Percentiles rank a stretch among this genome's conserved stretches.
These are phyloP conservation scores for Tringa solitaria DNA, from an alignment of 2,113 vertebrate species.

Conservation along the genomic window DNA sequence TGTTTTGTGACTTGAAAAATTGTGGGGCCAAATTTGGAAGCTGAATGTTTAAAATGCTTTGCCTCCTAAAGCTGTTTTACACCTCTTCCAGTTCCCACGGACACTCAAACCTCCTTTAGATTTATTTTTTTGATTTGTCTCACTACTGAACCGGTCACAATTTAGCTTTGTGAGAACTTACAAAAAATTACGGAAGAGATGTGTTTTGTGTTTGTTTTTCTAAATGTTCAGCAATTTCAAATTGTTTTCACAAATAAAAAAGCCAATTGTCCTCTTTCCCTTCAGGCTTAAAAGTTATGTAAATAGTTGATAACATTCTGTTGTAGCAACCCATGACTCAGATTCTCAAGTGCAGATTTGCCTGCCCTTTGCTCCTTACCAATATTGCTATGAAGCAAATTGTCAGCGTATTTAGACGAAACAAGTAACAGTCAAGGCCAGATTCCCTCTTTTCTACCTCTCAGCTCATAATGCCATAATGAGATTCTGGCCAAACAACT, in stretches of 20 bases:
- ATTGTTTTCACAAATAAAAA: not conserved
- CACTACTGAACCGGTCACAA: not conserved
- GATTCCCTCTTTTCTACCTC: not conserved
- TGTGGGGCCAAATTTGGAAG: not conserved
- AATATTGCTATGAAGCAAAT: not conserved
- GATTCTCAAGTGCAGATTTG: conserved; percentile 20
- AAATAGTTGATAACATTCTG: not conserved
- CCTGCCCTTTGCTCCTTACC: not conserved
- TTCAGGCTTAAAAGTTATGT: not conserved
- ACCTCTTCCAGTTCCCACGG: not conserved
- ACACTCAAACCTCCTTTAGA: not conserved
- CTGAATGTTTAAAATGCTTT: not conserved
- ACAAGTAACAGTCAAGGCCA: conserved; percentile 18
- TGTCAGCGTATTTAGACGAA: not conserved
- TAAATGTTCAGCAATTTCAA: not conserved
- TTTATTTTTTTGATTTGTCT: not conserved
- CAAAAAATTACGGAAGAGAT: not conserved
- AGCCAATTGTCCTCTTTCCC: not conserved
- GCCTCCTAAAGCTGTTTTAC: not conserved
- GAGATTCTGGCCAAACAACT: conserved; percentile 7
- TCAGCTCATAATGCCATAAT: not conserved
- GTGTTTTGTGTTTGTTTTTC: not conserved
- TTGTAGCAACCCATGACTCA: not conserved
- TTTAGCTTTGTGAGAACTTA: not conserved
- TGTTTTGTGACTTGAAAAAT: not conserved